These are phyloP conservation scores for Conistra vaccinii DNA, from an alignment of 2,888 invertebrate species.

Conservation along the genomic window DNA sequence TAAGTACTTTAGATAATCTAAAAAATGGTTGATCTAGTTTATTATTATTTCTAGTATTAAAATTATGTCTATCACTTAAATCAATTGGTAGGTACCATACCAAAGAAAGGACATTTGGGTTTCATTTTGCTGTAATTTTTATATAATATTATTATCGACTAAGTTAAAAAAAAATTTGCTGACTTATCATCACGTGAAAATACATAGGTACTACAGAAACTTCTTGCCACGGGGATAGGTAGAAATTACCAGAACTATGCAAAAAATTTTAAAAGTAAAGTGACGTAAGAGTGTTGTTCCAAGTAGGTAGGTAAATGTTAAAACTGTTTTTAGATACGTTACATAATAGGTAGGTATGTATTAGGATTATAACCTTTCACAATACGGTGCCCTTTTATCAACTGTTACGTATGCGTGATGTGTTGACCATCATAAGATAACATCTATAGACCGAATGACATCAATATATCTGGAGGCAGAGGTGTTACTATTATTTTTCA, in stretches of 20 bases:
- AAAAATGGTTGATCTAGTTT: too few species aligned
- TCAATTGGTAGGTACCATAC: too few species aligned
- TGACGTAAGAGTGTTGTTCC: neutral
- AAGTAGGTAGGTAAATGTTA: conserved; percentile 12
- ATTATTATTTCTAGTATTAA: too few species aligned
- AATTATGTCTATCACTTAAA: too few species aligned
- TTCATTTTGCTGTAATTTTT: too few species aligned
- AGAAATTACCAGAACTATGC: neutral
- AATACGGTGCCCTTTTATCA: conserved; percentile 27
- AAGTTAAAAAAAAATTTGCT: neutral
- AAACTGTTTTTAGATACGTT: conserved; percentile 11
- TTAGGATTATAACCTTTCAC: conserved; percentile 31
- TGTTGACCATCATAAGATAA: neutral
- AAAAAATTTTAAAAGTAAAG: neutral
- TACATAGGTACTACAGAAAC: neutral
- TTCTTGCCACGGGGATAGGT: neutral
- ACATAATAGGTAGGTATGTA: conserved; percentile 12
- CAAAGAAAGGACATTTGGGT: too few species aligned
- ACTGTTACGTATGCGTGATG: conserved; percentile 14
- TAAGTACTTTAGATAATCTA: too few species aligned
- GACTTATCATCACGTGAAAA: neutral
- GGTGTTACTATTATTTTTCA: neutral
- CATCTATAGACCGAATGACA: conserved; percentile 5
- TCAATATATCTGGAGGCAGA: conserved; percentile 3
- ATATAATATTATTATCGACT: too few species aligned